Evolutionary conservation across 2,888 invertebrate genomes (phyloP), one percentile per base, ranked within the genome.

Genomic region (Cerceris ruficornis): DNA sequence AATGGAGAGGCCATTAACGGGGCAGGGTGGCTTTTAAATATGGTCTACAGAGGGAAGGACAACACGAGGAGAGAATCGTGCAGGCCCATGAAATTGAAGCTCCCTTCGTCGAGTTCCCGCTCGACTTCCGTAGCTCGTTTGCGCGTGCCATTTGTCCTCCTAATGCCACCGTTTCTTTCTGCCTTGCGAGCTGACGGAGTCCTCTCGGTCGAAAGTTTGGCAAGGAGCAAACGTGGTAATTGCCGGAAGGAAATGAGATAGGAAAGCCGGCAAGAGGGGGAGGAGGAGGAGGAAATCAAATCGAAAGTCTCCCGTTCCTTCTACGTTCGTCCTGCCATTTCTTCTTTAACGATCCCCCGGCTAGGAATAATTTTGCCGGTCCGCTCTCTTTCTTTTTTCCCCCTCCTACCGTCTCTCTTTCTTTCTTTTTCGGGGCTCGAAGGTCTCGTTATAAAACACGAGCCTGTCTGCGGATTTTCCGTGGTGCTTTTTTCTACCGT

Each of bases 371-470:
- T 80, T n/a, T 74, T 57, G 57, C 60, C 55, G 46, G 55, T 74
- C 50, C 42, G 61, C 67, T 61, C 57, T 69, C 55, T 28, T 28
- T 28, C 28, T 28, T 28, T 4, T 28, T 28, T 28, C 28, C 28
- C 28, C 54, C 52, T 62, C 7, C n/a, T 50, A 9, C 28, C n/a
- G 39, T 50, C n/a, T 41, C 13, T 59, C 7, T 41, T 15, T 39
- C n/a, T 52, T 42, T 60, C 28, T 54, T 65, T 49, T 62, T 43
- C 58, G 61, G 15, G 50, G 11, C 61, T 52, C 69, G 57, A 52
- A 61, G 61, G 54, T 72, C 77, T 82, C 70, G 70, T 70, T 77
- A 82, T 66, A 73, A 81, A 82, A 72, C 68, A 66, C 74, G 41
- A 70, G 15, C 43, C 42, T 7, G 43, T 55, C 14, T 43, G 64